phyloP scores from a whole-genome alignment of 2,113 vertebrate genomes.

The Carettochelys insculpta region DNA sequence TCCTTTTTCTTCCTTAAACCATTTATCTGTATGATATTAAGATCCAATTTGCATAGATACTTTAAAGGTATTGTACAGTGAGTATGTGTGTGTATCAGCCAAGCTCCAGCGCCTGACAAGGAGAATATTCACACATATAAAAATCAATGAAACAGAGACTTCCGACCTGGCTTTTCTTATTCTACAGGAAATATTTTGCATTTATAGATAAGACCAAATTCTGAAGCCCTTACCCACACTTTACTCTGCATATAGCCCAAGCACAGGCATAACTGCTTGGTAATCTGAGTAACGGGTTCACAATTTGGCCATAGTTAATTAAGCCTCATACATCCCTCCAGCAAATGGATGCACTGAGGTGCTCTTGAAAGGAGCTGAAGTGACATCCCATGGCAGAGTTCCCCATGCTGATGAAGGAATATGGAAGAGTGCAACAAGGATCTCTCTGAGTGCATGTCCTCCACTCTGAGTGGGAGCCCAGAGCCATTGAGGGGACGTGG shows the following conservation, averaged over 20 bases:
- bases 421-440: not conserved
- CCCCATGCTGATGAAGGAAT: not conserved
- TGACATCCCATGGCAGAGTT: not conserved
- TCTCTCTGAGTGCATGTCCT: not conserved
- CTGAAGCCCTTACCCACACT: not conserved
- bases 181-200: not conserved
- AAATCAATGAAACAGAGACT: not conserved
- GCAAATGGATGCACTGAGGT: not conserved
- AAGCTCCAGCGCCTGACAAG: accelerated
- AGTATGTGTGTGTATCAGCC: not conserved
- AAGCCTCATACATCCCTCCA: not conserved
- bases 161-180: not conserved
- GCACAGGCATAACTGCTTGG: not conserved
- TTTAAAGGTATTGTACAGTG: not conserved
- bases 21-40: constrained; percentile 39
- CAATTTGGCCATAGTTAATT: not conserved
- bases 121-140: not conserved
- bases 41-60: constrained; percentile 48
- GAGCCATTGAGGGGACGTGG: not conserved
- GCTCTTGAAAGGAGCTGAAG: not conserved
- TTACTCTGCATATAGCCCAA: not conserved
- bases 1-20: constrained; percentile 50
- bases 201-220: not conserved
- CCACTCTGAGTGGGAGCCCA: not conserved
- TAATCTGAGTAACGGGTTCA: not conserved